Percentiles rank a stretch among this genome's conserved stretches.
These are phyloP conservation scores for Acanthiza pusilla DNA, from an alignment of 2,797 vertebrate species.

Conservation along the genomic window DNA sequence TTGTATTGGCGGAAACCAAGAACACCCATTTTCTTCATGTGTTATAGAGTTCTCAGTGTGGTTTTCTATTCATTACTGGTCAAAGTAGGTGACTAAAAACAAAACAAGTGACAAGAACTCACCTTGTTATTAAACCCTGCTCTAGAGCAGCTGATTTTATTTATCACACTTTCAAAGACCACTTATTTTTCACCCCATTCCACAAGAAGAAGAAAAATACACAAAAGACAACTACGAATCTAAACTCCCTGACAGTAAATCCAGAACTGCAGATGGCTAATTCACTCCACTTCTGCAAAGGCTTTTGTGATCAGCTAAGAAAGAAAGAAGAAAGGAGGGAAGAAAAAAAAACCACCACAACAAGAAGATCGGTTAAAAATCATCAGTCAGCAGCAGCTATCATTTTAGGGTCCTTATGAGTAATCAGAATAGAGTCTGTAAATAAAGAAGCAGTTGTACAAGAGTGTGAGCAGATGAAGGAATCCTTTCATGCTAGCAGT, in stretches of 20 bases:
- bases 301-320: neutral
- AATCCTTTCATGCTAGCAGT: neutral
- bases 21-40: slow-evolving; percentile 75
- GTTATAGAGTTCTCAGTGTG: slow-evolving; percentile 58
- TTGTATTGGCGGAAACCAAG: slow-evolving; percentile 78
- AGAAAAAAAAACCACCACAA: neutral
- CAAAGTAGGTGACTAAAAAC: slow-evolving; percentile 48
- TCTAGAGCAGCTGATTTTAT: slow-evolving; percentile 28
- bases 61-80: slow-evolving; percentile 75
- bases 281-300: neutral
- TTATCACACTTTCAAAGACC: neutral
- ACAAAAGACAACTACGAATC: neutral
- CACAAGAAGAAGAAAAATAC: slow-evolving; percentile 26
- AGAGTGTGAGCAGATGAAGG: neutral
- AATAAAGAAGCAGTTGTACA: slow-evolving; percentile 41
- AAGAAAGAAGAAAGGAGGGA: neutral
- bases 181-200: neutral
- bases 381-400: slow-evolving; percentile 33
- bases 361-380: slow-evolving; percentile 25
- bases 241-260: slow-evolving; percentile 26
- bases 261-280: slow-evolving; percentile 32
- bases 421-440: slow-evolving; percentile 24
- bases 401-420: neutral
- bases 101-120: slow-evolving; percentile 25
- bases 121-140: slow-evolving; percentile 9